phyloP scores from a whole-genome alignment of 1,140 invertebrate genomes.

The Carcinoscorpius rotundicauda region DNA sequence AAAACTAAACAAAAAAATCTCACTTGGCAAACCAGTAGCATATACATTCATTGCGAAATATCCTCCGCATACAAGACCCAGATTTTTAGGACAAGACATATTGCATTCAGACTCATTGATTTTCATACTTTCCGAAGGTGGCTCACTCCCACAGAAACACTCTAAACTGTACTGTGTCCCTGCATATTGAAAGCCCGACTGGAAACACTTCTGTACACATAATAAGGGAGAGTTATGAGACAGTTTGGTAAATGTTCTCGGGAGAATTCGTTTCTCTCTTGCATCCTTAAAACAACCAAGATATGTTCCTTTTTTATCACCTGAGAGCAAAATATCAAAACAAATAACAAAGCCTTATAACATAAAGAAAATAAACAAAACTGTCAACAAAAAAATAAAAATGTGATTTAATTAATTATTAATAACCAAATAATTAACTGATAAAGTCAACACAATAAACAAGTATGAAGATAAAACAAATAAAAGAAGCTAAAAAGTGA shows the following conservation, averaged over 20 bases:
- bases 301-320: not conserved
- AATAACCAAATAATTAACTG: no score
- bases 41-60: constrained; percentile 76
- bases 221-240: constrained; percentile 58
- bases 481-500: no score
- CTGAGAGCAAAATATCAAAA: no score
- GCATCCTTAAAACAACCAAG: constrained; percentile 16
- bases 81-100: constrained; percentile 31
- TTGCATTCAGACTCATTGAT: constrained; percentile 39
- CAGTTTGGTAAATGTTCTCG: constrained; percentile 61
- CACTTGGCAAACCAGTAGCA: constrained; percentile 59
- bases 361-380: no score
- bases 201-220: constrained; percentile 75
- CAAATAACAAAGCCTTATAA: no score
- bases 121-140: constrained; percentile 46
- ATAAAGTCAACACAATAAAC: no score
- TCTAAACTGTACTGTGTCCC: constrained; percentile 80
- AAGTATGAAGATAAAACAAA: no score
- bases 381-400: no score
- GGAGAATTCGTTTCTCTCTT: constrained; percentile 23
- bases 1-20: constrained; percentile 12
- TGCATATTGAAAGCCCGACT: constrained; percentile 77
- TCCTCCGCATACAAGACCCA: constrained; percentile 57
- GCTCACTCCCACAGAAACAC: constrained; percentile 80
- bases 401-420: no score